Conservation (phyloP, 2,797 vertebrate genomes). For the Galagoides demidoff region DNA sequence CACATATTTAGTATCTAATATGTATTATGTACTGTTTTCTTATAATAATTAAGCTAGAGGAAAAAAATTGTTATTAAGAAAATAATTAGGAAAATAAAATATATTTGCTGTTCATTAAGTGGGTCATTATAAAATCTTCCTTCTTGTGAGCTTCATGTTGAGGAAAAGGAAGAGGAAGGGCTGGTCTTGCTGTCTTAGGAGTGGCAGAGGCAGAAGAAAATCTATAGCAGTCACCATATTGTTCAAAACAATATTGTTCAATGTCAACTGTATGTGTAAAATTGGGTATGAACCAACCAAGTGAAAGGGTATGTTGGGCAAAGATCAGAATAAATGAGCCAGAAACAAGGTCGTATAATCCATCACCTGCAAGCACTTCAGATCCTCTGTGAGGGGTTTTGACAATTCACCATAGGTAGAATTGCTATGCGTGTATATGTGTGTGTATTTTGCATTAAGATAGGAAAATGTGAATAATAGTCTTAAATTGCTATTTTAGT, state of each 20-base stretch:
- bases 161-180: not conserved
- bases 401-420: not conserved
- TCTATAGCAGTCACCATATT: too few species aligned
- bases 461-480: not conserved
- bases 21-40: not conserved
- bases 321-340: not conserved
- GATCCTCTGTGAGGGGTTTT: not conserved
- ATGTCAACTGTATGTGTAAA: not conserved
- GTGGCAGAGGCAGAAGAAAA: not conserved
- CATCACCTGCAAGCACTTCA: not conserved
- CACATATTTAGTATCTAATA: not conserved
- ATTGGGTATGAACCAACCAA: too few species aligned
- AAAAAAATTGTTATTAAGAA: not conserved
- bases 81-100: not conserved
- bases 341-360: not conserved
- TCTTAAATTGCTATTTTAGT: not conserved
- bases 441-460: not conserved
- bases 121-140: not conserved
- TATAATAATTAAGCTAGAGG: not conserved
- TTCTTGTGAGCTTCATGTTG: not conserved
- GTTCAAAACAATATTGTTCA: not conserved
- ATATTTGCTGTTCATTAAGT: not conserved
- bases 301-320: not conserved
- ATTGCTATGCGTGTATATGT: not conserved
- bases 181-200: not conserved